phyloP scores from a whole-genome alignment of 2,113 vertebrate genomes.

The Ceyx melanurus region DNA sequence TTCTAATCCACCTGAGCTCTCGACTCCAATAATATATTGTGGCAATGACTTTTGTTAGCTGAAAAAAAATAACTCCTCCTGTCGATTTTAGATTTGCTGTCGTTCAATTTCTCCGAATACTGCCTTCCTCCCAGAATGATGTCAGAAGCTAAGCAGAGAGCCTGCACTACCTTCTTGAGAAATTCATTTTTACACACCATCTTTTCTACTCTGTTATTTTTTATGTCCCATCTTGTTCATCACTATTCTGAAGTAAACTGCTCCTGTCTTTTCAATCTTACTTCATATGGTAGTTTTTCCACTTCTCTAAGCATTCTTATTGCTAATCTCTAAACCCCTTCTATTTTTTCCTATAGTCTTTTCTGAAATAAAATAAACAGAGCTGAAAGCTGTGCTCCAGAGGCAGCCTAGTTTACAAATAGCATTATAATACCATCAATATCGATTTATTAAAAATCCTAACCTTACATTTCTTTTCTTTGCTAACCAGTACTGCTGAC shows the following conservation, averaged over 20 bases:
- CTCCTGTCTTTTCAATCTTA: slow-evolving; percentile 60
- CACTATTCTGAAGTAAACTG: slow-evolving; percentile 36
- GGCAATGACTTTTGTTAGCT: slow-evolving; percentile 3
- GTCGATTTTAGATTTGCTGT: slow-evolving; percentile 18
- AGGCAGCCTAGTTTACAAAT: not conserved
- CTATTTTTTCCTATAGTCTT: not conserved
- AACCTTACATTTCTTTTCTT: not conserved
- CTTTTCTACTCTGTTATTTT: not conserved
- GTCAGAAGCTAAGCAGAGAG: not conserved
- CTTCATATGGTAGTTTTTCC: slow-evolving; percentile 34
- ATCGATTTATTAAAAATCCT: slow-evolving; percentile 16
- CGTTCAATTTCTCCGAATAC: not conserved
- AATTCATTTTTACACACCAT: not conserved
- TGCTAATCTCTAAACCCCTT: not conserved
- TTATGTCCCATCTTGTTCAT: slow-evolving; percentile 40
- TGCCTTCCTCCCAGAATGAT: not conserved
- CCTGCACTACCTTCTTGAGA: not conserved
- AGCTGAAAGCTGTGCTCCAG: slow-evolving; percentile 12
- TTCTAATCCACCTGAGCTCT: slow-evolving; percentile 15
- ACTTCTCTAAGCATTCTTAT: slow-evolving; percentile 45
- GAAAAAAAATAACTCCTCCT: slow-evolving; percentile 21
- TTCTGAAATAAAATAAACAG: slow-evolving; percentile 22
- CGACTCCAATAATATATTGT: slow-evolving; percentile 3
- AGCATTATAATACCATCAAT: slow-evolving; percentile 27
- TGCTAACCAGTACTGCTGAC: not conserved